phyloP scores from a whole-genome alignment of 2,797 vertebrate species.

The Hippopotamyrus pictus region DNA sequence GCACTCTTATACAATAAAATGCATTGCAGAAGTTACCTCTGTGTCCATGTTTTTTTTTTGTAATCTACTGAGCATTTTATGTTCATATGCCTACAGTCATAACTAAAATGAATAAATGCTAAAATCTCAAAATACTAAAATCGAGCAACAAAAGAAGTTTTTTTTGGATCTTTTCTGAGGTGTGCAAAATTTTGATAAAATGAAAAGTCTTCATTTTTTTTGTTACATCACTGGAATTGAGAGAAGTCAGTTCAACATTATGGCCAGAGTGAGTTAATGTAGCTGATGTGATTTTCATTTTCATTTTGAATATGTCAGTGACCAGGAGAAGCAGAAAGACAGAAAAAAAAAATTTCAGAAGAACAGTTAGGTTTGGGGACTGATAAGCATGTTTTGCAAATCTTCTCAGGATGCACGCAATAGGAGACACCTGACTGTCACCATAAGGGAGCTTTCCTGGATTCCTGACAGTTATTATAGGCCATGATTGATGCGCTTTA shows the following conservation, averaged over 20 bases:
- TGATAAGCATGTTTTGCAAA: constrained; percentile 25
- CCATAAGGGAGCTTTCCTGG: neutral
- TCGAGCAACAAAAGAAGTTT: neutral
- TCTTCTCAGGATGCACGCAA: constrained; percentile 20
- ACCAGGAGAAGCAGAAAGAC: constrained; percentile 16
- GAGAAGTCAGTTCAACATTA: neutral
- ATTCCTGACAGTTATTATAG: neutral
- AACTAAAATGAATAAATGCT: neutral
- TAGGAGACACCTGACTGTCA: neutral
- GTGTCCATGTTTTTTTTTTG: neutral
- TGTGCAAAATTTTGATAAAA: neutral
- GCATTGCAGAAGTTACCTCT: neutral
- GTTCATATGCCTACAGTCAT: neutral
- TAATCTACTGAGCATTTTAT: neutral
- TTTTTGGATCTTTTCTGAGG: neutral
- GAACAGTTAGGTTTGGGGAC: constrained; percentile 24
- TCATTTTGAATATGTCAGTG: neutral
- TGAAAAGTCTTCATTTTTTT: neutral
- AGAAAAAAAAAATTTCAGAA: constrained; percentile 17
- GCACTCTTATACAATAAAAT: neutral
- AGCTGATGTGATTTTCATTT: neutral
- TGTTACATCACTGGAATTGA: neutral
- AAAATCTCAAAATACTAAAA: neutral
- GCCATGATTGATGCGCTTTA: neutral
- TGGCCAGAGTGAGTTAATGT: neutral